Evolutionary conservation across 1,140 invertebrate species (phyloP), one percentile per base, ranked within the genome.

Genomic region (Drosophila pachea): DNA sequence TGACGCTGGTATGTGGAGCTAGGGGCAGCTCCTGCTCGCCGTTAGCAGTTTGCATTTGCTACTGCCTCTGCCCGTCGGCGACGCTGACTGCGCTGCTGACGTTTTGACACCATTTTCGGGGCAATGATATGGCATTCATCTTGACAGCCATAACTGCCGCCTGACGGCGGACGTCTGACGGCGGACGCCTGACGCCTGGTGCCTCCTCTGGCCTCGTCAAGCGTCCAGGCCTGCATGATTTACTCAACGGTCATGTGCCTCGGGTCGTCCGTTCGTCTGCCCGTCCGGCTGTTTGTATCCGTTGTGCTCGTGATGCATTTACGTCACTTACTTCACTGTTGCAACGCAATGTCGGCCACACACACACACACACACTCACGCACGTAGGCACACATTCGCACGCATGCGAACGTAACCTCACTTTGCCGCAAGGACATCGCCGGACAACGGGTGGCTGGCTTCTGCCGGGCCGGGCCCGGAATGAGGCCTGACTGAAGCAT

Each of bases 121-220:
- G 74, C 84, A 62, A 87, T 87, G 84, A 87, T 87, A 87, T 78
- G 76, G 74, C 79, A 87, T 87, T 87, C 84, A 87, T 87, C 84
- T 84, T 84, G 84, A 87, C 84, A 87, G 84, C 74, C 86, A 86
- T 86, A 86, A 87, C 82, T 86, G 82, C 68, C 72, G 67, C 58
- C 74, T 69, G 70, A 72, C 22, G 22, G 22, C 22, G 22, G 22
- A 22, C 22, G 22, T 3, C 22, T 3, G 22, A 22, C 22, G 22
- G 1, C 22, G 1, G 22, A 22, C 22, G 22, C 3, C 22, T 22
- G 22, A 22, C 3, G 22, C 22, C 22, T 22, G 22, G 22, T 73
- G 77, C 53, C 47, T 59, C 11, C 8, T 52, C 70, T 71, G n/a
- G 38, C 60, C 12, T 36, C 14, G 22, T 14, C 38, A 42, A 42